phyloP scores from a whole-genome alignment of 2,888 invertebrate genomes.

The Sthenelais limicola region DNA sequence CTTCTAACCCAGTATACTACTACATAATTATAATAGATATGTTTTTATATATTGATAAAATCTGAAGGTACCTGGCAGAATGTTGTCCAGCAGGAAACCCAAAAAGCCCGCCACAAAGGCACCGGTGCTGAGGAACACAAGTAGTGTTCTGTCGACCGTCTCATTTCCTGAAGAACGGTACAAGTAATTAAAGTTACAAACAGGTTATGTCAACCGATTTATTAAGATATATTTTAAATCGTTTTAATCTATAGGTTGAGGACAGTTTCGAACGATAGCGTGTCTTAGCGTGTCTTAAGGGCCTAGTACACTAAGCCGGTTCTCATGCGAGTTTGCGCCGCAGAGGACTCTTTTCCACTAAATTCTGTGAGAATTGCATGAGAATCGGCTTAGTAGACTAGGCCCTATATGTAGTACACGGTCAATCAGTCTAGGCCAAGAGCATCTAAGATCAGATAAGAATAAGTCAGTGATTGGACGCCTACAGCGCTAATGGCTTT shows the following conservation, averaged over 20 bases:
- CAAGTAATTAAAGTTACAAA: neutral
- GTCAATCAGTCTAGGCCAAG: too few species aligned
- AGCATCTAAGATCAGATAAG: too few species aligned
- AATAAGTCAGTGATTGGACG: too few species aligned
- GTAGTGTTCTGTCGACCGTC: neutral
- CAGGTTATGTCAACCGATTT: neutral
- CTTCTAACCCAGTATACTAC: neutral
- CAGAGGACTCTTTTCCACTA: too few species aligned
- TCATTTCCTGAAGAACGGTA: neutral
- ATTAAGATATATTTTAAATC: neutral
- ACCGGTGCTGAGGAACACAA: conserved; percentile 4
- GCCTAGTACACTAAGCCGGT: too few species aligned
- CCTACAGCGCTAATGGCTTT: too few species aligned
- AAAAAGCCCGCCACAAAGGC: conserved; percentile 6
- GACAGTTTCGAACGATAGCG: neutral
- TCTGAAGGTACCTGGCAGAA: conserved; percentile 9
- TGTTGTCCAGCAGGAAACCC: conserved; percentile 12
- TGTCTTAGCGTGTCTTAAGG: too few species aligned
- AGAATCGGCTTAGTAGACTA: too few species aligned
- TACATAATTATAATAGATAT: neutral
- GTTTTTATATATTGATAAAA: neutral
- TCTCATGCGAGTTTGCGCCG: too few species aligned
- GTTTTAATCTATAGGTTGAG: neutral
- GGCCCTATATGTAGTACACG: too few species aligned
- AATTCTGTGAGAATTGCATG: too few species aligned